A percentile compares a stretch with the other conserved stretches of the same genome.
Evolutionary conservation across 2,888 invertebrate species (phyloP).

Genomic region (Liopterus haemorrhoidalis): DNA sequence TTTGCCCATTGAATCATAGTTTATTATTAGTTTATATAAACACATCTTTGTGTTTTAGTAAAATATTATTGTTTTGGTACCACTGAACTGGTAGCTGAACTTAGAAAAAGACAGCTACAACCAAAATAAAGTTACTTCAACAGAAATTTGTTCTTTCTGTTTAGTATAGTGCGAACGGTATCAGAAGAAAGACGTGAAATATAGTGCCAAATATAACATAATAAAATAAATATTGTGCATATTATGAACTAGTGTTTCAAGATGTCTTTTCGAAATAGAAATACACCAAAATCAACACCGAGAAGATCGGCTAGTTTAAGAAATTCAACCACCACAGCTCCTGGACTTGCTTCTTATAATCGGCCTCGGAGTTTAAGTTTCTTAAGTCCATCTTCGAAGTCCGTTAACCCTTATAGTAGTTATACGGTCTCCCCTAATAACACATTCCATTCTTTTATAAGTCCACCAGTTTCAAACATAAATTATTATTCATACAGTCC

Average conservation of each 20-base stretch:
- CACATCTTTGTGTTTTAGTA: too few relatives aligned
- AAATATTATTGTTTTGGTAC: too few relatives aligned
- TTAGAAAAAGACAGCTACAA: too few relatives aligned
- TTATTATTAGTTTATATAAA: too few relatives aligned
- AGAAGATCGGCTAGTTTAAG: conserved; percentile 30
- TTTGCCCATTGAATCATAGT: too few relatives aligned
- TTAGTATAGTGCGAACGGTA: too few relatives aligned
- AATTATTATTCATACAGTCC: conserved; percentile 35
- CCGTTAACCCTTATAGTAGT: conserved; percentile 16
- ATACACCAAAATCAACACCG: conserved; percentile 30
- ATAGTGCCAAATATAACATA: too few relatives aligned
- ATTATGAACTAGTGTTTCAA: conserved; percentile 14
- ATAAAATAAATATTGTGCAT: conserved; percentile 11
- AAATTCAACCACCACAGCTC: conserved; percentile 34
- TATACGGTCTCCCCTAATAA: conserved; percentile 10
- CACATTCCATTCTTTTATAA: conserved; percentile 14
- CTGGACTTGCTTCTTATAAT: conserved; percentile 34
- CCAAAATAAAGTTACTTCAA: too few relatives aligned
- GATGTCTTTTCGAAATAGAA: conserved; percentile 39
- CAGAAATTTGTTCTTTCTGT: too few relatives aligned
- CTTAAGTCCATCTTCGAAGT: conserved; percentile 30
- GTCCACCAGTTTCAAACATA: conserved; percentile 32
- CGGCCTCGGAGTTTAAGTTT: conserved; percentile 40
- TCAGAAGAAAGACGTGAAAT: too few relatives aligned
- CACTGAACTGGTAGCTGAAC: too few relatives aligned